Evolutionary conservation across 2,797 vertebrate genomes (phyloP).

Genomic region (Dermochelys coriacea): DNA sequence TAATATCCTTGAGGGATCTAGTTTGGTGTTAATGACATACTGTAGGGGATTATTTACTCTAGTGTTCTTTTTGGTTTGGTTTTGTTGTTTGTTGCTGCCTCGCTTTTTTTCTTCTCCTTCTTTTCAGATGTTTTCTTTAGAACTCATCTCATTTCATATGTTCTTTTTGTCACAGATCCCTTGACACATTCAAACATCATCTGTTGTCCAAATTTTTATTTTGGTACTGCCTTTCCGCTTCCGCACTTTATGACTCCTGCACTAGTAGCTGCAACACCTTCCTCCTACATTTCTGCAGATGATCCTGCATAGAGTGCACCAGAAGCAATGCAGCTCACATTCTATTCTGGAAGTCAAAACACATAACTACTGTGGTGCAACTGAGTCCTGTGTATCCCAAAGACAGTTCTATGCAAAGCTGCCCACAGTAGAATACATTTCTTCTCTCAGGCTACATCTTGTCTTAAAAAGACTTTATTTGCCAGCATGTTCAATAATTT

Average conservation of each 20-base stretch:
- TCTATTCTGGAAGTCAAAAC: neutral
- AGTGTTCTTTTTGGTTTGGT: neutral
- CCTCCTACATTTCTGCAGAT: neutral
- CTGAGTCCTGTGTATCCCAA: neutral
- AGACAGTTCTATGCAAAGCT: accelerated
- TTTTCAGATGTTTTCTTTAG: neutral
- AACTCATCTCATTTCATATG: neutral
- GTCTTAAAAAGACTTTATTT: neutral
- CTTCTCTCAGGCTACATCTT: neutral
- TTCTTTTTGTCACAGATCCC: neutral
- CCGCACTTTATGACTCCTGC: neutral
- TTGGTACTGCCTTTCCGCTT: neutral
- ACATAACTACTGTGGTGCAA: neutral
- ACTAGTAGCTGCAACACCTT: neutral
- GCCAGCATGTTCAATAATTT: neutral
- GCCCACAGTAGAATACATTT: neutral
- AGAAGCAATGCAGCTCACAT: neutral
- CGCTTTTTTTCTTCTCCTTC: neutral
- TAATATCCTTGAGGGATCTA: constrained; percentile 52
- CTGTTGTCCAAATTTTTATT: neutral
- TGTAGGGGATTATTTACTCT: constrained; percentile 17
- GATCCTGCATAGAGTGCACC: accelerated
- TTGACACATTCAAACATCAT: neutral
- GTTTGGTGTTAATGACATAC: constrained; percentile 57
- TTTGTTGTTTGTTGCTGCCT: neutral